Conservation (phyloP, 2,797 vertebrate genomes). For the Pangasius mekongensis region DNA sequence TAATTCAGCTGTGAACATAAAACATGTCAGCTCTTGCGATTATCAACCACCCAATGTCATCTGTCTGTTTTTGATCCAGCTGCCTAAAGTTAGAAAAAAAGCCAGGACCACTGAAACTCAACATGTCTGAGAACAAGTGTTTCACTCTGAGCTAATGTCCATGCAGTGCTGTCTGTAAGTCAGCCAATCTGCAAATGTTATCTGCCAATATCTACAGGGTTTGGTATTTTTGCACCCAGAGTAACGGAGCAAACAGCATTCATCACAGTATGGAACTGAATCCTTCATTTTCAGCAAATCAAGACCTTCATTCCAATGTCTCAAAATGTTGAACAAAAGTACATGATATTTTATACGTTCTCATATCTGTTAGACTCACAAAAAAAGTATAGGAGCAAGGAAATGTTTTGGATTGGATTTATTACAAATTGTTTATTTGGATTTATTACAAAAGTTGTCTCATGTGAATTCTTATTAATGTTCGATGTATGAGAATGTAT, state of each 20-base stretch:
- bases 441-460: not conserved
- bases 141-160: not conserved
- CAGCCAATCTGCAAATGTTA: conserved; percentile 1
- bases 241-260: not conserved
- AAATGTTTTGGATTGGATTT: not conserved
- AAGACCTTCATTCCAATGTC: not conserved
- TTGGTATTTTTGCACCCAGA: not conserved
- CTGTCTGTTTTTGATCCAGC: conserved; percentile 44
- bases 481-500: not conserved
- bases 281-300: conserved; percentile 7
- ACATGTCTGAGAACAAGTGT: conserved; percentile 34
- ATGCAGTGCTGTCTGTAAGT: not conserved
- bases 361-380: not conserved
- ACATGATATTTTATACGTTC: not conserved
- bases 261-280: not conserved
- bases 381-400: not conserved
- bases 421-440: not conserved
- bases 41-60: conserved; percentile 40
- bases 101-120: conserved; percentile 4
- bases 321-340: not conserved
- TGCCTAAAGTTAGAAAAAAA: conserved; percentile 19
- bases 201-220: conserved; percentile 2
- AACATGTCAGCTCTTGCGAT: conserved; percentile 47
- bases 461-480: not conserved
- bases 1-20: conserved; percentile 49